These are phyloP conservation scores for Chloebia gouldiae DNA, from an alignment of 2,113 vertebrate genomes.

Conservation along the genomic window DNA sequence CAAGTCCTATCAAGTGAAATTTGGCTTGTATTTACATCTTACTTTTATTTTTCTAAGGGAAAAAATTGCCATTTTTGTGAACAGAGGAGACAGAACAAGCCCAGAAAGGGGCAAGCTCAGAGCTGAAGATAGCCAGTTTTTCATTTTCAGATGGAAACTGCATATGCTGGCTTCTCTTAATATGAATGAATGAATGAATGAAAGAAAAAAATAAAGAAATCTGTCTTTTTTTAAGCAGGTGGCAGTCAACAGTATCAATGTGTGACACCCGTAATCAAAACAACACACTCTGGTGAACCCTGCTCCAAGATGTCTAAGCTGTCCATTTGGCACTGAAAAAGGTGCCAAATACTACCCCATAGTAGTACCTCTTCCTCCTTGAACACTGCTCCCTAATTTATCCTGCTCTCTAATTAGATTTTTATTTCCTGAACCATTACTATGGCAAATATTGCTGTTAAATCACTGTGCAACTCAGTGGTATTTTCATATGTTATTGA, in stretches of 20 bases:
- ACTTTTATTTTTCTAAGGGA: neutral
- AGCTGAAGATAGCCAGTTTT: neutral
- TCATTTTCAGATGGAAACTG: neutral
- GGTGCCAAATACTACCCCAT: rapidly evolving
- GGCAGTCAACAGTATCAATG: neutral
- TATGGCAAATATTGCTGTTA: neutral
- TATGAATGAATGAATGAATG: neutral
- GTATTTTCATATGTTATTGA: neutral
- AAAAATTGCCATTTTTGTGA: neutral
- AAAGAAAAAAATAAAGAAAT: too few species aligned
- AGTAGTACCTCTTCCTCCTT: neutral
- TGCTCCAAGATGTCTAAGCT: neutral
- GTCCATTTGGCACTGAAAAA: neutral
- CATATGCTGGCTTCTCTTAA: neutral
- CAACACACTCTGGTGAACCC: too few species aligned
- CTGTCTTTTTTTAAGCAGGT: neutral
- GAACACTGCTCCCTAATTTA: neutral
- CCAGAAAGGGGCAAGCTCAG: neutral
- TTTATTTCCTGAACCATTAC: neutral
- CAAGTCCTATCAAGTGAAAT: neutral
- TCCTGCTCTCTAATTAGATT: neutral
- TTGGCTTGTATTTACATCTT: neutral
- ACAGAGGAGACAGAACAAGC: neutral
- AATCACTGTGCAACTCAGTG: neutral
- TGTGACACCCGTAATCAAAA: neutral